Percentiles rank a stretch among this genome's conserved stretches.
phyloP scores from a whole-genome alignment of 2,113 vertebrate species.

The Oxygymnocypris stewartii region DNA sequence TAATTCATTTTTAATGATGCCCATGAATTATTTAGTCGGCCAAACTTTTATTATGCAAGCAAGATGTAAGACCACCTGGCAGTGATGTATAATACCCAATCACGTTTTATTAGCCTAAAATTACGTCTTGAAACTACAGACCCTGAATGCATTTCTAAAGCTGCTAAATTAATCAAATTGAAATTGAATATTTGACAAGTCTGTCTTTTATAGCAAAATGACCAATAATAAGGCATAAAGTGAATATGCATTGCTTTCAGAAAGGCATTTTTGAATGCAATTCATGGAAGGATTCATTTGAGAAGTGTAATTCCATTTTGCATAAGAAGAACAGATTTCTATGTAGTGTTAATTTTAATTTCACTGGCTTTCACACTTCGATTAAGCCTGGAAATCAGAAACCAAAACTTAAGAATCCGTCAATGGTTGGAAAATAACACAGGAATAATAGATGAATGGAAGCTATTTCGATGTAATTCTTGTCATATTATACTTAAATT shows the following conservation, averaged over 20 bases:
- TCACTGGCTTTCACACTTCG: neutral
- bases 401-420: neutral
- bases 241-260: slow-evolving; percentile 19
- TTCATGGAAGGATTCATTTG: neutral
- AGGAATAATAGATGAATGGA: neutral
- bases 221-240: slow-evolving; percentile 44
- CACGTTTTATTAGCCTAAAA: slow-evolving; percentile 71
- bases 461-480: neutral
- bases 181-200: neutral
- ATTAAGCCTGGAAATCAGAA: neutral
- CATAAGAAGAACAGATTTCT: neutral
- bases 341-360: neutral
- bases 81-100: slow-evolving; percentile 75
- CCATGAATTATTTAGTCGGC: slow-evolving; percentile 76
- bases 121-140: slow-evolving; percentile 46
- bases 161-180: neutral
- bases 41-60: slow-evolving; percentile 78
- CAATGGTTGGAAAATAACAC: neutral
- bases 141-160: slow-evolving; percentile 4
- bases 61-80: slow-evolving; percentile 71
- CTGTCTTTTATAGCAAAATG: neutral
- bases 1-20: slow-evolving; percentile 82
- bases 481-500: neutral
- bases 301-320: neutral
- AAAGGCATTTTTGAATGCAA: neutral